Evolutionary conservation across 2,888 invertebrate species (phyloP), one percentile per base, ranked within the genome.

Genomic region (Scaptodrosophila latifasciaeformis): DNA sequence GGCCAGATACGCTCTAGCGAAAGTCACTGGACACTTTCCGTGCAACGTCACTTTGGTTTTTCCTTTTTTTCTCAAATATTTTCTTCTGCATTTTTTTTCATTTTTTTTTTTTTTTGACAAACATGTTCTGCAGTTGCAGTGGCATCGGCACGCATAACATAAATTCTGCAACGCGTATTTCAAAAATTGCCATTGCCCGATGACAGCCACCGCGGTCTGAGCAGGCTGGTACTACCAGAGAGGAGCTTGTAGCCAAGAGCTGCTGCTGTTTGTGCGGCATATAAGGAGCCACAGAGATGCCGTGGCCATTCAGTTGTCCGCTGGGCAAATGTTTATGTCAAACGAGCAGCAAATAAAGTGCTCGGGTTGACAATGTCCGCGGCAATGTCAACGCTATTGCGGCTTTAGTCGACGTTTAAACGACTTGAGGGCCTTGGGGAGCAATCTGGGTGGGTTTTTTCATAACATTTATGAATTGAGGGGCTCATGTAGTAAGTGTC

Each of bases 281-380:
- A 75, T 75, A 75, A 62, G 75, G 75, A 76, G 61, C 56, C 76
- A 79, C 65, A 75, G 72, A 75, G 79, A 66, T 52, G 67, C 75
- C 75, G 67, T 67, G 63, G 67, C 79, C 72, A 75, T 75, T 75
- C 75, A 75, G 72, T 70, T 75, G 75, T 75, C 75, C 75, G 59
- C 67, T 69, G 75, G 75, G 75, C 77, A 77, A 76, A 76, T 76
- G 80, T 76, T 76, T 79, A 76, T 76, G 76, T 79, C 76, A 76
- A 77, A 67, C 77, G 69, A 62, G 67, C 68, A 62, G 74, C 77
- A 76, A 76, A 76, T 76, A 76, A 79, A 76, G 79, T 76, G 79
- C 80, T 76, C 70, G 79, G 65, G 68, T 71, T 79, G 72, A 72
- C 72, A 72, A 79, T 78, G 79, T 72, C 71, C 59, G 56, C 68